phyloP scores from a whole-genome alignment of 2,888 invertebrate genomes.

The Himalopsyche kuldschensis region DNA sequence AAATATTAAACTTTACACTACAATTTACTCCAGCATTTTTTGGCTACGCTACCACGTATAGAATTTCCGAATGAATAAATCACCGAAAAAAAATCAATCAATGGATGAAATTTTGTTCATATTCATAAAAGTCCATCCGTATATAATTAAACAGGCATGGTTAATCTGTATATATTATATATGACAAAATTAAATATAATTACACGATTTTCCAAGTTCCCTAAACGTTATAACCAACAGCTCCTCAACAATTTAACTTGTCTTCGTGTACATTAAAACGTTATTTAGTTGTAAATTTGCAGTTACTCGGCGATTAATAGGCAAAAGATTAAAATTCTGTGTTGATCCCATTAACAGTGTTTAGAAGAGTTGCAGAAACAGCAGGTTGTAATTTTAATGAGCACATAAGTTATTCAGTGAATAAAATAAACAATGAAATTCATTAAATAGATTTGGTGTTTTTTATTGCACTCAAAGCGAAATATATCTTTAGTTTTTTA shows the following conservation, averaged over 20 bases:
- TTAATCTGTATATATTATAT: too few relatives aligned
- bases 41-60: too few relatives aligned
- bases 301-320: not conserved
- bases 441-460: not conserved
- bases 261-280: not conserved
- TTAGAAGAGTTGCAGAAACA: not conserved
- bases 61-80: too few relatives aligned
- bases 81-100: too few relatives aligned
- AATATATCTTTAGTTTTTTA: too few relatives aligned
- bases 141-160: too few relatives aligned
- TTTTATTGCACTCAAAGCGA: not conserved
- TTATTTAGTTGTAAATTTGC: not conserved
- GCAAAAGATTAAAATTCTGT: not conserved
- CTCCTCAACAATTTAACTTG: not conserved
- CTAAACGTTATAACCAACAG: not conserved
- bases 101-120: too few relatives aligned
- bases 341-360: not conserved
- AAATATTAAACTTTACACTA: too few relatives aligned
- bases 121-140: too few relatives aligned
- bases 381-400: not conserved
- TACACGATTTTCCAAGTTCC: too few relatives aligned
- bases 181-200: too few relatives aligned
- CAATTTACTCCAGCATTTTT: too few relatives aligned
- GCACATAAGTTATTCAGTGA: not conserved
- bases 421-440: not conserved